phyloP scores from a whole-genome alignment of 2,888 invertebrate genomes.

The Pedicia rivosa region DNA sequence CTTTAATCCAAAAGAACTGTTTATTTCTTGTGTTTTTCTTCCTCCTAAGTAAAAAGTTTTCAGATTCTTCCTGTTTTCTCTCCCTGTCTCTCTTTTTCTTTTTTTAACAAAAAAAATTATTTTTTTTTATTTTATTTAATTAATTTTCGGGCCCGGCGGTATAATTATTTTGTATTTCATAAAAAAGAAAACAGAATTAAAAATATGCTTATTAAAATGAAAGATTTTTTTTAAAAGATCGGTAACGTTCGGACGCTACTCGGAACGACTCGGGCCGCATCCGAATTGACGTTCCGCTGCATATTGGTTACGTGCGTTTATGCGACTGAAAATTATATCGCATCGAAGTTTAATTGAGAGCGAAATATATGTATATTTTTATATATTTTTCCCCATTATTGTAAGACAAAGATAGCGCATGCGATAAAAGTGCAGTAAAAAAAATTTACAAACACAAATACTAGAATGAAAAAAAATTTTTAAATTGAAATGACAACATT shows the following conservation, averaged over 20 bases:
- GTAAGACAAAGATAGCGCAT: conserved; percentile 13
- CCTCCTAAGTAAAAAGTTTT: too few species aligned
- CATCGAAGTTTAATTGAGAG: conserved; percentile 22
- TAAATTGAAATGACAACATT: too few species aligned
- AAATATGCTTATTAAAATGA: neutral
- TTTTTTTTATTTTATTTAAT: neutral
- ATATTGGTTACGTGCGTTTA: conserved; percentile 33
- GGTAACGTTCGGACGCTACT: conserved; percentile 33
- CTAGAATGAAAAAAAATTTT: too few species aligned
- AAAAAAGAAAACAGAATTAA: neutral
- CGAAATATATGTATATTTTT: conserved; percentile 10
- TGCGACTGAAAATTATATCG: conserved; percentile 32
- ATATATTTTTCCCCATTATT: neutral
- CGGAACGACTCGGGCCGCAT: conserved; percentile 32
- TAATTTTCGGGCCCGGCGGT: too few species aligned
- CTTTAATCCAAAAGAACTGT: too few species aligned
- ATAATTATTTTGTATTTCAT: neutral
- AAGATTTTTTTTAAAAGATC: conserved; percentile 10
- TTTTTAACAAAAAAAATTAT: neutral
- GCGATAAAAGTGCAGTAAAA: conserved; percentile 13
- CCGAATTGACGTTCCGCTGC: conserved; percentile 33
- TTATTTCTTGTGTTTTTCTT: neutral
- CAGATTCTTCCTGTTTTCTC: too few species aligned
- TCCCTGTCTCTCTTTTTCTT: neutral
- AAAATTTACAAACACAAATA: too few species aligned